These are phyloP conservation scores for Paralvinella palmiformis DNA, from an alignment of 1,140 invertebrate genomes.

Conservation along the genomic window DNA sequence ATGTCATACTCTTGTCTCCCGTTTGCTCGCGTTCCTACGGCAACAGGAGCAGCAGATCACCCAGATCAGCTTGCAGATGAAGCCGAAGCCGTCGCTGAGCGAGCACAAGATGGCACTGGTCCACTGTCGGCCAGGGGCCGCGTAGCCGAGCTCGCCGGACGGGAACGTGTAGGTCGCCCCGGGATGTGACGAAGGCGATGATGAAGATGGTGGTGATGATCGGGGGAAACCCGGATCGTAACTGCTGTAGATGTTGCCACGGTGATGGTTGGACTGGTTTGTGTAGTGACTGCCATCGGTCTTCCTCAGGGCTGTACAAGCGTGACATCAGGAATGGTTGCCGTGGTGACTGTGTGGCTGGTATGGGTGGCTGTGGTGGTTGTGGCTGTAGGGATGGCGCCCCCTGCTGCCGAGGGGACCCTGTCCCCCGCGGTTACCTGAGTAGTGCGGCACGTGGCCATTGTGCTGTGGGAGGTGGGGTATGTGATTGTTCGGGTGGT, in stretches of 20 bases:
- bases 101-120: neutral
- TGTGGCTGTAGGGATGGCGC: neutral
- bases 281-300: neutral
- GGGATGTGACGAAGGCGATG: neutral
- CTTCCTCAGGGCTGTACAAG: neutral
- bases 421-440: neutral
- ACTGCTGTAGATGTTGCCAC: neutral
- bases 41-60: neutral
- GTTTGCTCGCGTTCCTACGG: neutral
- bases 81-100: neutral
- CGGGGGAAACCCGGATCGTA: neutral
- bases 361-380: constrained; percentile 8
- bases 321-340: too few species aligned
- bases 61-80: neutral
- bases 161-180: neutral
- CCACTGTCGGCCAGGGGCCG: neutral
- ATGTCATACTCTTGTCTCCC: too few species aligned
- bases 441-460: neutral
- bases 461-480: neutral
- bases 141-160: neutral
- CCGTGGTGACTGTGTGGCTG: too few species aligned
- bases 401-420: neutral
- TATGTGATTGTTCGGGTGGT: neutral
- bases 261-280: constrained; percentile 5
- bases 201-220: constrained; percentile 7